phyloP scores from a whole-genome alignment of 2,797 vertebrate genomes.

The Notolabrus celidotus region DNA sequence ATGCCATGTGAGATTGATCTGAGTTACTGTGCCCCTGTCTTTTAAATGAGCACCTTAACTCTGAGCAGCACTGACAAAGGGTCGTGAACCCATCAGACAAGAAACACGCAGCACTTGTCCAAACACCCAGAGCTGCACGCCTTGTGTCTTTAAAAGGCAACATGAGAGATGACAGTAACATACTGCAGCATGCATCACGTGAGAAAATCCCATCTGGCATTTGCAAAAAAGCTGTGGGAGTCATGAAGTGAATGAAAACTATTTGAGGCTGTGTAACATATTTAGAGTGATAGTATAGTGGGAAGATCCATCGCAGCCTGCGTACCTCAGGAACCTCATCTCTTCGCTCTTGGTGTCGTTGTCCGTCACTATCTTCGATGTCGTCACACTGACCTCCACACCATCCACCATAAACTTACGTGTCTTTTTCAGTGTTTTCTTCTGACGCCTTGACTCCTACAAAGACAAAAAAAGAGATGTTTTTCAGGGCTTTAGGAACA shows the following conservation, averaged over 20 bases:
- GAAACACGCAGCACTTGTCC: slow-evolving; percentile 17
- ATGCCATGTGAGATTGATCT: too few species aligned
- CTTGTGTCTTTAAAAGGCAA: slow-evolving; percentile 66
- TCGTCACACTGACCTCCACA: slow-evolving; percentile 98
- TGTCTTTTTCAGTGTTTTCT: slow-evolving; percentile 98
- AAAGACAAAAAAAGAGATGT: slow-evolving; percentile 19
- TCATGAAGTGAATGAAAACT: slow-evolving; percentile 49
- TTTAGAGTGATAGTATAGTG: slow-evolving; percentile 36
- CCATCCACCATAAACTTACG: slow-evolving; percentile 98
- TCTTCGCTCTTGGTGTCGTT: slow-evolving; percentile 97
- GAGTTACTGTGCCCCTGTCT: too few species aligned
- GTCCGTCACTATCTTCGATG: slow-evolving; percentile 97
- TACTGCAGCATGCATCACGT: slow-evolving; percentile 37
- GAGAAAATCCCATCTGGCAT: slow-evolving; percentile 63
- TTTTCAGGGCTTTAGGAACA: neutral
- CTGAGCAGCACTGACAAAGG: neutral
- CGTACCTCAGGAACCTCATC: slow-evolving; percentile 93
- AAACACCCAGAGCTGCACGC: slow-evolving; percentile 31
- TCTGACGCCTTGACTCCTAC: slow-evolving; percentile 94
- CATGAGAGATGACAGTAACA: slow-evolving; percentile 45
- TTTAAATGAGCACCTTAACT: slow-evolving; percentile 3
- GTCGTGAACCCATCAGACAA: slow-evolving; percentile 7
- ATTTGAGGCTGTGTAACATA: slow-evolving; percentile 65
- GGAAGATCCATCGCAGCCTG: slow-evolving; percentile 26
- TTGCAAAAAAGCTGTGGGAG: slow-evolving; percentile 69